These are phyloP conservation scores for Xenopus tropicalis DNA, from an alignment of 2,113 vertebrate species.

Conservation along the genomic window DNA sequence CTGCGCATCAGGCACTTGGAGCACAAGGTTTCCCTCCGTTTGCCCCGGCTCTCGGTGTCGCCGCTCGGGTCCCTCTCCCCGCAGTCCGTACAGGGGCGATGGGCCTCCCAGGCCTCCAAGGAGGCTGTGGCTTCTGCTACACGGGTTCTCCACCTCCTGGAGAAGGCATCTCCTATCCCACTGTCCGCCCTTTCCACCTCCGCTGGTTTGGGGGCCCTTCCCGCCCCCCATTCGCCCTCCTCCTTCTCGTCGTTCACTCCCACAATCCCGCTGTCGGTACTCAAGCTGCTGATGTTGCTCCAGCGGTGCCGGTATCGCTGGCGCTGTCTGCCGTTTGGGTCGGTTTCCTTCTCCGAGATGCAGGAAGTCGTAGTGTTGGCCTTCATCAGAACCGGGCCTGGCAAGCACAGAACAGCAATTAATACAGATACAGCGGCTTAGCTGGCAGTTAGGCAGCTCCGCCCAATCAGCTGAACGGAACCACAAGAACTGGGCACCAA, in stretches of 20 bases:
- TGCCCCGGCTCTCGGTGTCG: constrained; percentile 57
- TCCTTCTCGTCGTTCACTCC: constrained; percentile 70
- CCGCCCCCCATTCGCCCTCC: constrained; percentile 63
- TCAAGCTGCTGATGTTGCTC: constrained; percentile 87
- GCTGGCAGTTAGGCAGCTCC: no score
- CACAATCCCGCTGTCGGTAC: constrained; percentile 83
- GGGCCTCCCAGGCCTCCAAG: constrained; percentile 74
- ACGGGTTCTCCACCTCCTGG: constrained; percentile 75
- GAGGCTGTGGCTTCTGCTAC: constrained; percentile 59
- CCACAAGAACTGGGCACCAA: no score
- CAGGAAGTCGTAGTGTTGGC: constrained; percentile 63
- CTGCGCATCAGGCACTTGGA: constrained; percentile 79
- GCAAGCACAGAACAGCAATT: background rate
- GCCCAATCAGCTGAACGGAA: no score
- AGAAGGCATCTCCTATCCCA: constrained; percentile 76
- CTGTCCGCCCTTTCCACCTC: constrained; percentile 84
- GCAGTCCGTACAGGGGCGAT: constrained; percentile 80
- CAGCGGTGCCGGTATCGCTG: constrained; percentile 72
- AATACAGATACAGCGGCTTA: no score
- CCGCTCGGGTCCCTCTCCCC: constrained; percentile 66
- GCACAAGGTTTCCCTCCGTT: constrained; percentile 71
- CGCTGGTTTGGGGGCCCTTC: constrained; percentile 50
- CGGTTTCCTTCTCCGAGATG: constrained; percentile 62
- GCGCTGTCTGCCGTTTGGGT: constrained; percentile 37
- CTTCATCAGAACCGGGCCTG: constrained; percentile 58